Percentiles rank a stretch among this genome's conserved stretches.
Conservation (phyloP, 2,113 vertebrate species). For the Hydrolagus affinis region DNA sequence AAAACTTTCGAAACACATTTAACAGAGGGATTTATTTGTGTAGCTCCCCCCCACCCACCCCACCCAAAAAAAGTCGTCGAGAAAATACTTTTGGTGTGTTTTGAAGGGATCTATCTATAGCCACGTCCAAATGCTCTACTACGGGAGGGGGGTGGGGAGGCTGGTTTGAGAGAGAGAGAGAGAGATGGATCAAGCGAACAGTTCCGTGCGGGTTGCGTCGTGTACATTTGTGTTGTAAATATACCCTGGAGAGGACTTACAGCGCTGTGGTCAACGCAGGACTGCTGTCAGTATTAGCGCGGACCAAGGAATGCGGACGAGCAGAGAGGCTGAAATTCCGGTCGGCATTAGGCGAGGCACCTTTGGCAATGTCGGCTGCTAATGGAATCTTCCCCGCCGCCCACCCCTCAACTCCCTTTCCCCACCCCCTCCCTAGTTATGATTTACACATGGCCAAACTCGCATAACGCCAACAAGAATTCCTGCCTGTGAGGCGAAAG, state of each 20-base stretch:
- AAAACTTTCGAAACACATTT: conserved; percentile 1
- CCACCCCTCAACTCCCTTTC: too few relatives aligned
- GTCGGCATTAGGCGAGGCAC: neutral
- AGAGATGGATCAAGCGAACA: neutral
- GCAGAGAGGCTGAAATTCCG: neutral
- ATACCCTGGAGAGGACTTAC: neutral
- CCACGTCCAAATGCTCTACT: neutral
- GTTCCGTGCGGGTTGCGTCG: neutral
- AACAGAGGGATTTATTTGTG: neutral
- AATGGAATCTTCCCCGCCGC: too few relatives aligned
- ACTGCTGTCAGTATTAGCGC: conserved; percentile 29
- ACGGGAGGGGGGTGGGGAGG: too few relatives aligned
- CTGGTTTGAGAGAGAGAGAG: neutral
- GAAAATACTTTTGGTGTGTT: conserved; percentile 19
- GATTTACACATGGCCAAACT: too few relatives aligned
- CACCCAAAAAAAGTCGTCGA: neutral
- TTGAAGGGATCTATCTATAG: neutral
- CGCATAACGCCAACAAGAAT: too few relatives aligned
- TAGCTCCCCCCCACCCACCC: too few relatives aligned
- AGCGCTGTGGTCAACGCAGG: neutral
- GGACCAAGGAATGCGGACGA: neutral
- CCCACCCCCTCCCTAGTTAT: too few relatives aligned
- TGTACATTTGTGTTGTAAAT: neutral
- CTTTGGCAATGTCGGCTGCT: too few relatives aligned
- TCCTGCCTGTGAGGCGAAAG: too few relatives aligned